These are phyloP conservation scores for Macrophya annulata DNA, from an alignment of 2,888 invertebrate genomes.

Conservation along the genomic window DNA sequence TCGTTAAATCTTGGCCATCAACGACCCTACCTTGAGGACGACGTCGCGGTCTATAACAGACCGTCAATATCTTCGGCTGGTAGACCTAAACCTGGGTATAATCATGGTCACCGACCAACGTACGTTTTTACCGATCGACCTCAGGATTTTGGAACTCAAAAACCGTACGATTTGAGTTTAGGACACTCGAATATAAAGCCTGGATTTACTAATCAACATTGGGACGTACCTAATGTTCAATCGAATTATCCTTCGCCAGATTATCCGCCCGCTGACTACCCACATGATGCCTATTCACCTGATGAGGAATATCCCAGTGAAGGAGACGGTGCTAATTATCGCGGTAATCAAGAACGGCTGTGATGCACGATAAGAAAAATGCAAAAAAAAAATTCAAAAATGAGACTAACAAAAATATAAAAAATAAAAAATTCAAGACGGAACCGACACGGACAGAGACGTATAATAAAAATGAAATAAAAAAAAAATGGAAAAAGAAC, in stretches of 20 bases:
- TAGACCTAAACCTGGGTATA: constrained; percentile 82
- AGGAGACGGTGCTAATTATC: constrained; percentile 73
- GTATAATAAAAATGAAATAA: not conserved
- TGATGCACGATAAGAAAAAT: not conserved
- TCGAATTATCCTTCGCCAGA: constrained; percentile 61
- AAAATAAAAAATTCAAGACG: not conserved
- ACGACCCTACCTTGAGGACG: constrained; percentile 80
- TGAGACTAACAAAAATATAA: not conserved
- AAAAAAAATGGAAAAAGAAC: not conserved
- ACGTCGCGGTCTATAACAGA: constrained; percentile 76
- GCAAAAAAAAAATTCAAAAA: not conserved
- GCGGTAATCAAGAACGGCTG: constrained; percentile 72
- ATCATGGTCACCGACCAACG: constrained; percentile 63
- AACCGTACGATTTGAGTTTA: constrained; percentile 40
- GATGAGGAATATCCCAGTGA: constrained; percentile 75
- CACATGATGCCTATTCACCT: constrained; percentile 72
- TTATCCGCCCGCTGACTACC: constrained; percentile 75
- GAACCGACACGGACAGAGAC: constrained; percentile 1
- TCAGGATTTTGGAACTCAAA: constrained; percentile 21
- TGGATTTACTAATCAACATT: constrained; percentile 61
- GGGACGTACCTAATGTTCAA: not conserved
- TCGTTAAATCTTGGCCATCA: constrained; percentile 76
- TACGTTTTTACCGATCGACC: constrained; percentile 60
- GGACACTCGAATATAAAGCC: not conserved
- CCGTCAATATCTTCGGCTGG: constrained; percentile 67